Conservation (phyloP, 2,888 invertebrate species). For the Drosophila pseudotalamancana region DNA sequence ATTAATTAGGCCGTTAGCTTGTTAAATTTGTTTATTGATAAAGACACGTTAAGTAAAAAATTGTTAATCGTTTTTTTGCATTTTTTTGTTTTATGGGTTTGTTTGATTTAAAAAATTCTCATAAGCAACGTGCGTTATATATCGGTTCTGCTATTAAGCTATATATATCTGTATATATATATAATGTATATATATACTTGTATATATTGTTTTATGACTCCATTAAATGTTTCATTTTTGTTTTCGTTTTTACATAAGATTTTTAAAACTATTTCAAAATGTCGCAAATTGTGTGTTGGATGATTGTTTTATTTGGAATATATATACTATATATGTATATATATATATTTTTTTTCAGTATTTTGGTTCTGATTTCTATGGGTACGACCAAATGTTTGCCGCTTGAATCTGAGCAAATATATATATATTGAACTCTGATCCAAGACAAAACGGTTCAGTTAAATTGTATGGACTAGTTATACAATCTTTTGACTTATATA, state of each 20-base stretch:
- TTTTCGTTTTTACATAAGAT: conserved; percentile 61
- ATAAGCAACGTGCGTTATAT: conserved; percentile 77
- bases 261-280: conserved; percentile 75
- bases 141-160: conserved; percentile 76
- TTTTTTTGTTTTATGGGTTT: conserved; percentile 47
- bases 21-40: conserved; percentile 67
- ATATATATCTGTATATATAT: conserved; percentile 50
- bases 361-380: conserved; percentile 44
- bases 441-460: conserved; percentile 1
- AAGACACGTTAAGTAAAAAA: conserved; percentile 78
- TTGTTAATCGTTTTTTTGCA: conserved; percentile 53
- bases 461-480: conserved; percentile 43
- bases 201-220: conserved; percentile 58
- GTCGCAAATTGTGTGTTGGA: conserved; percentile 32
- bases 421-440: conserved; percentile 9
- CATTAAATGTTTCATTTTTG: conserved; percentile 48
- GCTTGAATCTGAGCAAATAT: conserved; percentile 18
- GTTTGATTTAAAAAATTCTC: conserved; percentile 75
- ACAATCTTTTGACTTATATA: conserved; percentile 54
- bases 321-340: conserved; percentile 26
- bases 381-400: conserved; percentile 20
- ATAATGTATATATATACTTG: conserved; percentile 50
- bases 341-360: conserved; percentile 17
- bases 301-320: conserved; percentile 13
- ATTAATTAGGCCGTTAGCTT: conserved; percentile 63